phyloP scores from a whole-genome alignment of 2,888 invertebrate species.

The Athalia cordata region DNA sequence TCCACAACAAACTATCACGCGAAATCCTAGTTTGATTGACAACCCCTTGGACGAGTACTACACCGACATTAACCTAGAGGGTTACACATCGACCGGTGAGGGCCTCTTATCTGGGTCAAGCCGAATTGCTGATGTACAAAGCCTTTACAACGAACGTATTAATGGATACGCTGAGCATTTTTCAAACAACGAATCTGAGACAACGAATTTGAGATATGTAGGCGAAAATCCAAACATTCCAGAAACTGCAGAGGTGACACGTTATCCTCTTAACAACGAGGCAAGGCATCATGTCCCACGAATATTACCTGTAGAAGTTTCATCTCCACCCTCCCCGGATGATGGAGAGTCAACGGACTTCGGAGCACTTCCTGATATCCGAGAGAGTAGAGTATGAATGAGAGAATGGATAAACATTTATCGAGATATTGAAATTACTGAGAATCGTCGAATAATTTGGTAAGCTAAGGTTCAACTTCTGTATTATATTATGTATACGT shows the following conservation, averaged over 20 bases:
- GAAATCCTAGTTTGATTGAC: constrained; percentile 65
- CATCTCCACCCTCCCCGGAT: constrained; percentile 42
- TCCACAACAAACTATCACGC: constrained; percentile 60
- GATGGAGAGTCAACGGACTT: constrained; percentile 62
- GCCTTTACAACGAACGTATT: constrained; percentile 6
- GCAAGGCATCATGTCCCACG: not conserved
- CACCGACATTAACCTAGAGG: constrained; percentile 62
- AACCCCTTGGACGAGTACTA: constrained; percentile 67
- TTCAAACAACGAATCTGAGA: constrained; percentile 33
- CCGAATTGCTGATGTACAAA: not conserved
- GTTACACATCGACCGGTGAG: constrained; percentile 40
- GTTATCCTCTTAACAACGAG: constrained; percentile 7
- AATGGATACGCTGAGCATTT: constrained; percentile 7
- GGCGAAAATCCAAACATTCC: constrained; percentile 9
- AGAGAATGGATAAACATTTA: not conserved
- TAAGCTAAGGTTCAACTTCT: constrained; percentile 5
- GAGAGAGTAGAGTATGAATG: constrained; percentile 67
- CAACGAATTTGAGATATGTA: constrained; percentile 11
- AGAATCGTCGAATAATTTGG: not conserved
- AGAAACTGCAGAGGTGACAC: not conserved
- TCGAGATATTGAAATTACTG: not conserved
- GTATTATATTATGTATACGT: constrained; percentile 17
- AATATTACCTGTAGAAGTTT: not conserved
- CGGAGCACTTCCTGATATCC: constrained; percentile 66
- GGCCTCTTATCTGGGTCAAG: not conserved